These are phyloP conservation scores for Solea senegalensis DNA, from an alignment of 2,113 vertebrate species.

Conservation along the genomic window DNA sequence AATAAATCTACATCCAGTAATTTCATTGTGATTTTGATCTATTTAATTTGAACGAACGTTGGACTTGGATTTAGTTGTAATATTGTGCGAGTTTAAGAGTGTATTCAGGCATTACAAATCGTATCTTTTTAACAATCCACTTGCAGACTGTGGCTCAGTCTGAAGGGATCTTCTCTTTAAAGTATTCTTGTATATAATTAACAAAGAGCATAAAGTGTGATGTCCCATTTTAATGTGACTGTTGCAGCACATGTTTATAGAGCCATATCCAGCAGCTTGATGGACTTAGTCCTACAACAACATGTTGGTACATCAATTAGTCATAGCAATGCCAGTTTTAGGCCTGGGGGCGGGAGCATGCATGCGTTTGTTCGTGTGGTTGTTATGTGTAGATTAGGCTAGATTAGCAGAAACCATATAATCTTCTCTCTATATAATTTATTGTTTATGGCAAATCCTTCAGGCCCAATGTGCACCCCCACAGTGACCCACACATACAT, in stretches of 20 bases:
- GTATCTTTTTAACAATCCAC: neutral
- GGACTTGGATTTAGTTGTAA: neutral
- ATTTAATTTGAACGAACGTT: neutral
- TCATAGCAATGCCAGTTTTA: slow-evolving; percentile 39
- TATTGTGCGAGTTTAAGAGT: neutral
- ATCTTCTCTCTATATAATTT: slow-evolving; percentile 22
- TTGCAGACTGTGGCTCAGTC: neutral
- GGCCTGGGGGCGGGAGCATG: slow-evolving; percentile 14
- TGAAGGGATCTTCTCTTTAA: neutral
- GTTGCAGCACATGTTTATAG: slow-evolving; percentile 5
- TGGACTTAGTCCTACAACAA: slow-evolving; percentile 41
- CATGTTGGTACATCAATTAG: slow-evolving; percentile 65
- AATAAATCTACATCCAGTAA: too few species aligned
- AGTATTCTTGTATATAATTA: slow-evolving; percentile 8
- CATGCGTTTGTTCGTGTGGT: slow-evolving; percentile 23
- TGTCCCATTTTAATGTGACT: slow-evolving; percentile 30
- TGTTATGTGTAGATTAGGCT: neutral
- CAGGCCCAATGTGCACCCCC: neutral
- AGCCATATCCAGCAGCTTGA: slow-evolving; percentile 18
- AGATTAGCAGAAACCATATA: slow-evolving; percentile 33
- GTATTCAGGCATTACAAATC: neutral
- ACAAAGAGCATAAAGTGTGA: neutral
- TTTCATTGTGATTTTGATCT: too few species aligned
- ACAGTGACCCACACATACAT: slow-evolving; percentile 1
- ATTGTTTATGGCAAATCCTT: slow-evolving; percentile 16